Evolutionary conservation across 2,888 invertebrate genomes (phyloP).

Genomic region (Lutraria lutraria): DNA sequence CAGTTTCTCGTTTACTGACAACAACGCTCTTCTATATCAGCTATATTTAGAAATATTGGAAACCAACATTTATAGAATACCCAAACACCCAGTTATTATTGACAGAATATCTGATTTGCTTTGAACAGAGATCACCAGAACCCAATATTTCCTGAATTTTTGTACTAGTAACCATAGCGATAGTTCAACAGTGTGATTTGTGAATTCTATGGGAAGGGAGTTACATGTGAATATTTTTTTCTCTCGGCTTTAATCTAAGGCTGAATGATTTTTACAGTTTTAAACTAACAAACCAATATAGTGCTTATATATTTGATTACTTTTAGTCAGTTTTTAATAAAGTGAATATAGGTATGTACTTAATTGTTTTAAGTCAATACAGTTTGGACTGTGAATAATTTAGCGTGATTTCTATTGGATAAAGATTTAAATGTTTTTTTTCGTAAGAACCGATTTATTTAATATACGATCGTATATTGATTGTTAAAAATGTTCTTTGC

Average conservation of each 20-base stretch:
- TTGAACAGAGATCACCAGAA: not conserved
- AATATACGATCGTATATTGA: too few species aligned
- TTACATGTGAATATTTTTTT: not conserved
- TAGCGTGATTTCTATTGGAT: too few species aligned
- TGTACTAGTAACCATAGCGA: not conserved
- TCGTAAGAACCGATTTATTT: too few species aligned
- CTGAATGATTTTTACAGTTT: not conserved
- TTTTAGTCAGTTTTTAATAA: too few species aligned
- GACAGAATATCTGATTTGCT: not conserved
- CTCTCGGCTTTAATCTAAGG: not conserved
- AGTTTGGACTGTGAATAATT: too few species aligned
- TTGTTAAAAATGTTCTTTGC: too few species aligned
- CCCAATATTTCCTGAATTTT: conserved; percentile 1
- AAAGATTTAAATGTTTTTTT: too few species aligned
- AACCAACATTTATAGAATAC: not conserved
- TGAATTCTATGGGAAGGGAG: not conserved
- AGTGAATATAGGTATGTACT: too few species aligned
- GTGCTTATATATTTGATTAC: too few species aligned
- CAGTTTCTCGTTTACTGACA: too few species aligned
- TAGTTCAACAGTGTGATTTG: conserved; percentile 1
- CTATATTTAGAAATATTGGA: not conserved
- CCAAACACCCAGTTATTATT: conserved; percentile 1
- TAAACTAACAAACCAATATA: too few species aligned
- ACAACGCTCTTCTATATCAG: not conserved
- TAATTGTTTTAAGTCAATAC: too few species aligned